Evolutionary conservation across 2,113 vertebrate genomes (phyloP), one percentile per base, ranked within the genome.

Genomic region (Sebastes fasciatus): DNA sequence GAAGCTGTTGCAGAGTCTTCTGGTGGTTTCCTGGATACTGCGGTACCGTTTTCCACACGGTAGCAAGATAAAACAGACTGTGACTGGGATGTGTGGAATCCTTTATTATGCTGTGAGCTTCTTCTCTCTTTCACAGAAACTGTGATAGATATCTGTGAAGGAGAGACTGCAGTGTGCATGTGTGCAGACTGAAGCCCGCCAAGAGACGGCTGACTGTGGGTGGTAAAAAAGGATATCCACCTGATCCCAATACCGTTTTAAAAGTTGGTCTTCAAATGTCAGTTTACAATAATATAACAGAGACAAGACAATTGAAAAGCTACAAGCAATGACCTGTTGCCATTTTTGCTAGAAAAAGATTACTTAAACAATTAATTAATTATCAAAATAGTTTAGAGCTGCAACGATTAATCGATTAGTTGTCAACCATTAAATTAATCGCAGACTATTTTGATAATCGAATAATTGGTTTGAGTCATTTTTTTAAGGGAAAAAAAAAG

Each of bases 1-100:
- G 49, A 68, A 60, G 54, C 49, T 77, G 19, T 7, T 8, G 2
- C 12, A 52, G 34, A 81, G 58, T 72, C 74, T 54, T 46, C 23
- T 71, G 71, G 48, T 40, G 52, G 80, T 86, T 86, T 80, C 80
- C 8, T 13, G 9, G 82, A 83, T 84, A 79, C 70, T 54, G 17
- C 0, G 6, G 17, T 72, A 68, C 49, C 14, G 19, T 69, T 82
- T 84, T 79, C 60, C 26, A 86, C 77, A 74, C n/a, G n/a, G 74
- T 40, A 77, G 26, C 43, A 71, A 68, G n/a, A 83, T 5, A 34
- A 48, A 89, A 77, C 83, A 74, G 74, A 62, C 21, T 0, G 0
- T 83, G 83, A 80, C 54, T 55, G 8, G 21, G 19, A 23, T 46
- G 42, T 74, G 51, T 68, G 48, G 21, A 80, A 88, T 83, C 73